These are phyloP conservation scores for Heliconius cydno DNA, from an alignment of 2,888 invertebrate genomes.

Conservation along the genomic window DNA sequence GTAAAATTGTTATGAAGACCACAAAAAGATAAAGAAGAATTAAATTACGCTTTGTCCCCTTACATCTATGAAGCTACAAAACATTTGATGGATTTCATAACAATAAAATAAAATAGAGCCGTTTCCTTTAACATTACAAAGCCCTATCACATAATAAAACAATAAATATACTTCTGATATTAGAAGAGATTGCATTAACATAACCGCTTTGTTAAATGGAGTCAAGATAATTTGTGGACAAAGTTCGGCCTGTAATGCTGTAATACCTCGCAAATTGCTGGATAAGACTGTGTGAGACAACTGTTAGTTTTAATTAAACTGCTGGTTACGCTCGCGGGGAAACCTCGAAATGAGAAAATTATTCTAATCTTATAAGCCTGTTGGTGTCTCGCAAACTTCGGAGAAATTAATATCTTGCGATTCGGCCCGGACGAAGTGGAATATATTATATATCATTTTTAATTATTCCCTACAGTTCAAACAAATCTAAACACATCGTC, in stretches of 20 bases:
- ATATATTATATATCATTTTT: slow-evolving; percentile 1
- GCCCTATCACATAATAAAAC: slow-evolving; percentile 67
- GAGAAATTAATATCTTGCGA: slow-evolving; percentile 58
- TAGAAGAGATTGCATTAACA: slow-evolving; percentile 79
- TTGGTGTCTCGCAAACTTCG: slow-evolving; percentile 72
- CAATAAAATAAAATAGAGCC: slow-evolving; percentile 60
- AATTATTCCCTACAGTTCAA: slow-evolving; percentile 12
- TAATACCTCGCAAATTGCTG: slow-evolving; percentile 83
- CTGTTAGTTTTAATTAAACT: slow-evolving; percentile 84
- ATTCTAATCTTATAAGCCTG: slow-evolving; percentile 82
- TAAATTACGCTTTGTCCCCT: slow-evolving; percentile 63
- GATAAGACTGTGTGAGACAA: slow-evolving; percentile 83
- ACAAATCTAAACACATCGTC: too few species aligned
- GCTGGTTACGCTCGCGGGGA: slow-evolving; percentile 79
- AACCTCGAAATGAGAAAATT: slow-evolving; percentile 80
- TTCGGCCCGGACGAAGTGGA: background rate
- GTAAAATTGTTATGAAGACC: slow-evolving; percentile 71
- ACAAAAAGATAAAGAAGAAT: slow-evolving; percentile 61
- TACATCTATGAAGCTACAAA: slow-evolving; percentile 36
- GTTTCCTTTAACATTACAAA: slow-evolving; percentile 73
- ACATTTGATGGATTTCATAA: slow-evolving; percentile 54
- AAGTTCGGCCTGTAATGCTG: slow-evolving; percentile 82
- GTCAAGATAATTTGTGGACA: slow-evolving; percentile 82
- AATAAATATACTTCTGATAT: slow-evolving; percentile 78
- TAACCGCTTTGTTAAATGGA: slow-evolving; percentile 82